Base-by-base conservation (phyloP, 1,140 invertebrate species). In the Lepidurus apus region DNA sequence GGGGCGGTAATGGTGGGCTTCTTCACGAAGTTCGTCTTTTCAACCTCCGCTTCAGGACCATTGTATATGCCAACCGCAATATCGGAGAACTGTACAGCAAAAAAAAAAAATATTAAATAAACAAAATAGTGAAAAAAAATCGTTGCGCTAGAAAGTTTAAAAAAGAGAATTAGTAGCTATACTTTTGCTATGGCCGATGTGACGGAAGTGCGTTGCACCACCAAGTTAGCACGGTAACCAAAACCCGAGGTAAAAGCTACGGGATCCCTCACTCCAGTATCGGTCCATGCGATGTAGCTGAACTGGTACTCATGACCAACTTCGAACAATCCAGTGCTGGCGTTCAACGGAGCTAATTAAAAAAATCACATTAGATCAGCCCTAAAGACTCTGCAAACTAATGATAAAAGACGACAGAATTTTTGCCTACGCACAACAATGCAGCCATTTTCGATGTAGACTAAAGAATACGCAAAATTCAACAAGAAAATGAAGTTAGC, bases 261-360 rank as follows among this genome's bases (percentile, higher is more conserved):
- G 1, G 79, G 79, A 9, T 78, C 79, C 44, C 73, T 53, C 21
- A 80, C 79, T 7, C 79, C 79, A 34, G 79, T 73, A 8, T 43
- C 43, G 26, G 79, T 80, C 65, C 21, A 78, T 8, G 75, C 76
- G 26, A 47, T 11, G 43, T 77, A 80, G 42, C n/a, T 21, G 76
- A 78, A 80, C 17, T 77, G 75, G 73, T 80, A 80, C 44, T 80
- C 79, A 17, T 77, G 76, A 24, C 79, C 79, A 43, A 45, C 76
- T 21, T 80, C 79, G 26, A 80, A 80, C 42, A 80, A 26, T 74
- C 79, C 79, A 13, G 53, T n/a, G 53, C 53, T 65, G 53, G 53
- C 53, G 0, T 65, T 65, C 53, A 65, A 21, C 53, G 53, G 53
- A 13, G 53, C 53, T 65, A 65, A 65, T 65, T 9, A 5, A 0